Evolutionary conservation across 2,797 vertebrate species (phyloP).

Genomic region (Borostomias antarcticus): DNA sequence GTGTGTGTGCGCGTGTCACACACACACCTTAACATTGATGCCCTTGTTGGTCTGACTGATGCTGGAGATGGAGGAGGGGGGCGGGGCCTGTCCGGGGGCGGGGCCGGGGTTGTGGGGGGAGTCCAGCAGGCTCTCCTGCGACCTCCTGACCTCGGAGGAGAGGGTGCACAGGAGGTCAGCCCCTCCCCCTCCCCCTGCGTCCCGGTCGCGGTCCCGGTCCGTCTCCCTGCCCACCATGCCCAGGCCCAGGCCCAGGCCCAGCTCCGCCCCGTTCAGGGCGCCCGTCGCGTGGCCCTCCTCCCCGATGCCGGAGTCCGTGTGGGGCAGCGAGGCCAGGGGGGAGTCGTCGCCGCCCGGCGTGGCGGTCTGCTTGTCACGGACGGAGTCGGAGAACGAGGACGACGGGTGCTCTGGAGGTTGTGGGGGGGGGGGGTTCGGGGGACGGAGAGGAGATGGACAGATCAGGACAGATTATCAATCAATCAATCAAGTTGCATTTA

Average conservation of each 20-base stretch:
- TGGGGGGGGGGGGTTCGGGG: too few relatives aligned
- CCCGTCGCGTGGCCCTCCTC: constrained; percentile 89
- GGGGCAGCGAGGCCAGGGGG: constrained; percentile 88
- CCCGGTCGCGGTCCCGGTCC: constrained; percentile 58
- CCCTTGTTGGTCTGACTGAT: constrained; percentile 96
- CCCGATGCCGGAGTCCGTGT: constrained; percentile 96
- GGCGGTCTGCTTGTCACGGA: constrained; percentile 83
- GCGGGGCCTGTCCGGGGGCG: constrained; percentile 75
- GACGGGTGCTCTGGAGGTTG: constrained; percentile 89
- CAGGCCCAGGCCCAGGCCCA: constrained; percentile 76
- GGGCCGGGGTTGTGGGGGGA: constrained; percentile 70
- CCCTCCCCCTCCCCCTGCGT: constrained; percentile 81
- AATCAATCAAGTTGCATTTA: too few relatives aligned
- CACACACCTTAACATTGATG: constrained; percentile 89
- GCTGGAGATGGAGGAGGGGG: constrained; percentile 94
- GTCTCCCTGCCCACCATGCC: constrained; percentile 71
- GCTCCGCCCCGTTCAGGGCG: constrained; percentile 90
- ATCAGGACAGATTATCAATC: too few relatives aligned
- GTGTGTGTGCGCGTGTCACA: too few relatives aligned
- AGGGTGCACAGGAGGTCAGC: constrained; percentile 93
- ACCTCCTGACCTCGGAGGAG: constrained; percentile 92
- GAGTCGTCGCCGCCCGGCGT: constrained; percentile 90
- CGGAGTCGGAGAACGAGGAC: constrained; percentile 81
- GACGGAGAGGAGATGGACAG: constrained; percentile 7
- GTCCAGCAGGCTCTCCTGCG: constrained; percentile 93